phyloP scores from a whole-genome alignment of 2,113 vertebrate species.

The Haliaeetus leucogaster region DNA sequence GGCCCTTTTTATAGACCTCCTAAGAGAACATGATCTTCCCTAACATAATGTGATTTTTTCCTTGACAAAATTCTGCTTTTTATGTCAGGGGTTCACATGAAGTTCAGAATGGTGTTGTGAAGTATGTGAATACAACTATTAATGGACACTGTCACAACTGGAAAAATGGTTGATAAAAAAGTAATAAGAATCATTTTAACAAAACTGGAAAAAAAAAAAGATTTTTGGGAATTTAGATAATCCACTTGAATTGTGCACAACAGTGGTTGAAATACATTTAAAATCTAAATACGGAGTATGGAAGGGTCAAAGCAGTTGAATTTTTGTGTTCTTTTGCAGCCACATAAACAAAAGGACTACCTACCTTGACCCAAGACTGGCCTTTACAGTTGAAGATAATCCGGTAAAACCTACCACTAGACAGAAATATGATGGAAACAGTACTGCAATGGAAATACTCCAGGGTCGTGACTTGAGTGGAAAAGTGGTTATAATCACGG shows the following conservation, averaged over 20 bases:
- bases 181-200: neutral
- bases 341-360: conserved; percentile 97
- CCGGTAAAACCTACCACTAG: conserved; percentile 79
- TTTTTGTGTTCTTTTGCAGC: conserved; percentile 68
- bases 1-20: neutral
- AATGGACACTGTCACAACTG: neutral
- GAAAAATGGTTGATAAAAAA: neutral
- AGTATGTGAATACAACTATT: neutral
- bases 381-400: conserved; percentile 93
- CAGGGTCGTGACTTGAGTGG: conserved; percentile 89
- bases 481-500: conserved; percentile 87
- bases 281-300: neutral
- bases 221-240: neutral
- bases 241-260: neutral
- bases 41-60: neutral
- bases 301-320: neutral
- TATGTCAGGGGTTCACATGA: neutral
- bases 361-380: conserved; percentile 94
- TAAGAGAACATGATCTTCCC: neutral
- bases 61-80: neutral
- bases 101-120: neutral
- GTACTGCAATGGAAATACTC: conserved; percentile 89
- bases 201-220: neutral
- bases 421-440: conserved; percentile 91
- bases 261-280: neutral